phyloP scores from a whole-genome alignment of 2,113 vertebrate genomes.

The Forbesichthys papilliferus region DNA sequence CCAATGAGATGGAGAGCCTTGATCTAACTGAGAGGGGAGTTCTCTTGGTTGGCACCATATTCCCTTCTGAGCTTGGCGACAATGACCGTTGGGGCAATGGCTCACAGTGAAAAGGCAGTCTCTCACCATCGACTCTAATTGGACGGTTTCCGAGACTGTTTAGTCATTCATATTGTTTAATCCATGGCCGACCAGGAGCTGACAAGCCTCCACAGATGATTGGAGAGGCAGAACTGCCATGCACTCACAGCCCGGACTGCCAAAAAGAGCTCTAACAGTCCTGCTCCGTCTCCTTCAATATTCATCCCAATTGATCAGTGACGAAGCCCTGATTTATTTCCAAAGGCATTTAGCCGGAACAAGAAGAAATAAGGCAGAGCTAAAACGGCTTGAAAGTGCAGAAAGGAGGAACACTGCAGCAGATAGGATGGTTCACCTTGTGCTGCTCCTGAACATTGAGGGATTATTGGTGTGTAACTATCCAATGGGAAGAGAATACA shows the following conservation, averaged over 20 bases:
- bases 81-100: slow-evolving; percentile 55
- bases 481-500: not conserved
- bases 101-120: slow-evolving; percentile 51
- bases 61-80: slow-evolving; percentile 39
- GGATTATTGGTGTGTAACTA: slow-evolving; percentile 28
- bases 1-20: not conserved
- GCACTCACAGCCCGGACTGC: slow-evolving; percentile 55
- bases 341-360: slow-evolving; percentile 59
- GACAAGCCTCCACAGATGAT: slow-evolving; percentile 66
- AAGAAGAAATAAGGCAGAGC: slow-evolving; percentile 51
- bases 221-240: slow-evolving; percentile 57
- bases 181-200: slow-evolving; percentile 50
- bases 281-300: slow-evolving; percentile 63
- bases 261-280: slow-evolving; percentile 56
- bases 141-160: slow-evolving; percentile 61
- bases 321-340: slow-evolving; percentile 59
- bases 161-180: slow-evolving; percentile 78
- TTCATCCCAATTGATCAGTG: slow-evolving; percentile 66
- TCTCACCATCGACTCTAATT: slow-evolving; percentile 63
- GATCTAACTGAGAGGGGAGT: slow-evolving; percentile 22
- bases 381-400: slow-evolving; percentile 31
- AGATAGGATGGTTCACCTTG: slow-evolving; percentile 9
- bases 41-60: slow-evolving; percentile 35
- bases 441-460: slow-evolving; percentile 22
- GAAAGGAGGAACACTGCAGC: slow-evolving; percentile 33